Conservation (phyloP, 2,113 vertebrate genomes). For the Merops nubicus region DNA sequence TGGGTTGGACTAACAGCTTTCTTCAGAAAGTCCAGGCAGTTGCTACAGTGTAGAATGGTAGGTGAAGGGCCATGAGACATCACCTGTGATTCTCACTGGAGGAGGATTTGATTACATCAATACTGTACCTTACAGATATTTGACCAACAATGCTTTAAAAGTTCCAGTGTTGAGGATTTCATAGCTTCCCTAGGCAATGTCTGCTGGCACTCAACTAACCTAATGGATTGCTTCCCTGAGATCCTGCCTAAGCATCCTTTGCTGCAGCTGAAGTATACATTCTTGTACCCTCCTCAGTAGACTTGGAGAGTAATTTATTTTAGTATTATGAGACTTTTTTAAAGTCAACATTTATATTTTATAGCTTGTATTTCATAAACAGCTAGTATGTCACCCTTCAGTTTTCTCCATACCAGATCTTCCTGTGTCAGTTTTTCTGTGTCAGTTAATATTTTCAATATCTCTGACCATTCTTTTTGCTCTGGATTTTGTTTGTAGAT, state of each 20-base stretch:
- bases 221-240: background rate
- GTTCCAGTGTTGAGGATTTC: background rate
- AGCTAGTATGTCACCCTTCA: background rate
- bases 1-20: background rate
- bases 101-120: background rate
- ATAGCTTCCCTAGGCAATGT: accelerated
- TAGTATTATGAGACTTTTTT: background rate
- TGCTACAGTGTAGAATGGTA: background rate
- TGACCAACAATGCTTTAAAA: background rate
- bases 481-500: background rate
- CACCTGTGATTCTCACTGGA: background rate
- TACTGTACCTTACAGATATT: background rate
- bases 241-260: background rate
- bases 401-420: background rate
- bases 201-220: background rate
- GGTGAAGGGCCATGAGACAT: background rate
- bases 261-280: background rate
- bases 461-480: background rate
- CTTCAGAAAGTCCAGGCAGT: background rate
- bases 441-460: background rate
- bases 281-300: background rate
- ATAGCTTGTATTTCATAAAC: background rate
- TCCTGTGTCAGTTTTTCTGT: background rate
- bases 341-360: background rate
- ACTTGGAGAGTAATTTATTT: background rate